These are phyloP conservation scores for Ondatra zibethicus DNA, from an alignment of 2,113 vertebrate species.

Conservation along the genomic window DNA sequence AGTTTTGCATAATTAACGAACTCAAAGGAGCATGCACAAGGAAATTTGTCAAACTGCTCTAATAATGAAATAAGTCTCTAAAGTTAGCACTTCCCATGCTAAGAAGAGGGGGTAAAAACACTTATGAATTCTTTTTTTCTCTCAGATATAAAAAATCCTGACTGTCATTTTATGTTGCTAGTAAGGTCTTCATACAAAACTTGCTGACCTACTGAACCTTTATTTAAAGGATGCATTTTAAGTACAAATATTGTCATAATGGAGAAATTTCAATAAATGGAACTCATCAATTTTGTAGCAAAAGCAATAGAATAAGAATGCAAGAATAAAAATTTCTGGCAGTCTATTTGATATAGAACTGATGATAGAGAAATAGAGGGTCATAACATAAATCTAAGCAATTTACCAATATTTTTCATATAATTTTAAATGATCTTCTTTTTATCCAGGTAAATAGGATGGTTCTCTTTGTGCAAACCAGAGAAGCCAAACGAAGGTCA, in stretches of 20 bases:
- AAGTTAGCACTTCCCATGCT: conserved; percentile 25
- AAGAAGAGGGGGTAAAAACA: background rate
- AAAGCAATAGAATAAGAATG: background rate
- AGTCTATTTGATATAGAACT: background rate
- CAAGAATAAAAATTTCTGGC: background rate
- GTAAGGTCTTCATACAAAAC: background rate
- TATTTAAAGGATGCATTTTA: background rate
- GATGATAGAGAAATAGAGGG: background rate
- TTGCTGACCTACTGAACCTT: background rate
- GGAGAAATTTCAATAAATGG: conserved; percentile 10
- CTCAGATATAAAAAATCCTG: background rate
- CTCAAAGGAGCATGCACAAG: background rate
- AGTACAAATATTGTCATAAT: conserved; percentile 12
- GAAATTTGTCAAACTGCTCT: background rate
- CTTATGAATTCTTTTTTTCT: conserved; percentile 20
- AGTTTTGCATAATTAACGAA: conserved; percentile 36
- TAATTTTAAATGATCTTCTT: background rate
- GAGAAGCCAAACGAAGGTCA: background rate
- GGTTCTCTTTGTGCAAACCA: background rate
- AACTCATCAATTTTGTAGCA: background rate
- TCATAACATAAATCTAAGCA: fast-evolving
- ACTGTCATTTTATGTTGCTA: background rate
- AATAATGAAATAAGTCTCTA: conserved; percentile 56
- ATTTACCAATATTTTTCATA: background rate
- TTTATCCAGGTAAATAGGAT: background rate